Evolutionary conservation across 1,140 invertebrate species (phyloP).

Genomic region (Orius laevigatus): DNA sequence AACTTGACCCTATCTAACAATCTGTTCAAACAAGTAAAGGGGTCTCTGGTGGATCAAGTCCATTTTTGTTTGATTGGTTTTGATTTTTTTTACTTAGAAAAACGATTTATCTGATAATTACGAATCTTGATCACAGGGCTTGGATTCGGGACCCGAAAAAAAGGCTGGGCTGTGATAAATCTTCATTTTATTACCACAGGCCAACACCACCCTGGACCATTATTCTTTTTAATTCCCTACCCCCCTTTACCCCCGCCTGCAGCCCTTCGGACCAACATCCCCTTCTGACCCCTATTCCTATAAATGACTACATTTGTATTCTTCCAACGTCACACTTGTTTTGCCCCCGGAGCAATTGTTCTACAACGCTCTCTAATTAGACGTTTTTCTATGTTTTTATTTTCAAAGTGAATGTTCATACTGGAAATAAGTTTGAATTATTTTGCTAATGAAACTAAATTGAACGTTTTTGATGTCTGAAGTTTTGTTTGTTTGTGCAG

Average conservation of each 20-base stretch:
- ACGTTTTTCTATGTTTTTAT: too few species aligned
- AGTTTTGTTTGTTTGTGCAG: background rate
- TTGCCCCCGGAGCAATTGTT: too few species aligned
- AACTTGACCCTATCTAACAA: too few species aligned
- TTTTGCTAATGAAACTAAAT: background rate
- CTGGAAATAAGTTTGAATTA: too few species aligned
- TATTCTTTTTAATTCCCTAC: conserved; percentile 12
- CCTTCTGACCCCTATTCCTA: background rate
- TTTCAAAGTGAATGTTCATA: too few species aligned
- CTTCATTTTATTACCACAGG: conserved; percentile 10
- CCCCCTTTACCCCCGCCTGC: background rate
- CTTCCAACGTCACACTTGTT: background rate
- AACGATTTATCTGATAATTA: too few species aligned
- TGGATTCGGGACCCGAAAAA: background rate
- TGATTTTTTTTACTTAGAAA: too few species aligned
- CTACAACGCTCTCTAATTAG: too few species aligned
- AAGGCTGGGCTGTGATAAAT: conserved; percentile 1
- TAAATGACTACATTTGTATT: conserved; percentile 15
- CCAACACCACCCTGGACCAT: conserved; percentile 2
- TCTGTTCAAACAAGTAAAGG: too few species aligned
- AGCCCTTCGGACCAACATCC: conserved; percentile 5
- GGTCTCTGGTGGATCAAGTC: too few species aligned
- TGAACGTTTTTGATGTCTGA: background rate
- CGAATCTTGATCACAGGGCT: background rate
- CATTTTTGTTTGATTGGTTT: too few species aligned